These are phyloP conservation scores for Torymus aiolomorphi DNA, from an alignment of 2,888 invertebrate genomes.

Conservation along the genomic window DNA sequence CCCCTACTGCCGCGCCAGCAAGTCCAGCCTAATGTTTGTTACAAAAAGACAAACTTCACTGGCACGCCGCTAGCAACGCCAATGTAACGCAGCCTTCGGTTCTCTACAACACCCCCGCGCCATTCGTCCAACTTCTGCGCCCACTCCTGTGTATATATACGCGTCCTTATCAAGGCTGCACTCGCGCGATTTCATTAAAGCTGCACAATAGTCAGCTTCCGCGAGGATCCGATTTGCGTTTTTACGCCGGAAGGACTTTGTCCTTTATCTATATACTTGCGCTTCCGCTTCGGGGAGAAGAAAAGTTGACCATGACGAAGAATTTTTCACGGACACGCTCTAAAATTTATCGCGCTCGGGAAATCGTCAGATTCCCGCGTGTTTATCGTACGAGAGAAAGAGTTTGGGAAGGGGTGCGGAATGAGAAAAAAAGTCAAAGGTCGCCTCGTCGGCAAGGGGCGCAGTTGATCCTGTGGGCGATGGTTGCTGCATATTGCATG, in stretches of 20 bases:
- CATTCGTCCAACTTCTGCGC: too few species aligned
- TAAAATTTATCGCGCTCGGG: constrained; percentile 21
- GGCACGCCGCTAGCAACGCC: too few species aligned
- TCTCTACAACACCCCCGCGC: too few species aligned
- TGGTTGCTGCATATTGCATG: constrained; percentile 8
- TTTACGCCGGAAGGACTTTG: background rate
- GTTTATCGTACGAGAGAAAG: background rate
- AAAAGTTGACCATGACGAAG: constrained; percentile 6
- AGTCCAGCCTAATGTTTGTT: too few species aligned
- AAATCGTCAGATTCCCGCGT: constrained; percentile 1
- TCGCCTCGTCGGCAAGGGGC: background rate
- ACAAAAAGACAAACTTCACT: too few species aligned
- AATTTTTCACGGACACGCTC: constrained; percentile 28
- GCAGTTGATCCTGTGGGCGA: background rate
- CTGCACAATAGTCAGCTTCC: background rate
- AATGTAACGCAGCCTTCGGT: too few species aligned
- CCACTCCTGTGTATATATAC: too few species aligned
- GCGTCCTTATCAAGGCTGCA: too few species aligned
- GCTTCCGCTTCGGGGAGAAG: background rate
- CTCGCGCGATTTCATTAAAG: too few species aligned
- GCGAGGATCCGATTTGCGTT: constrained; percentile 17
- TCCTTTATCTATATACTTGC: background rate
- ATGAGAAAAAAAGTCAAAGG: constrained; percentile 23
- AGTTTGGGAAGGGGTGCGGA: too few species aligned
- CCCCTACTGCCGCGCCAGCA: too few species aligned